Evolutionary conservation across 2,113 vertebrate genomes (phyloP).

Genomic region (Menidia beryllina): DNA sequence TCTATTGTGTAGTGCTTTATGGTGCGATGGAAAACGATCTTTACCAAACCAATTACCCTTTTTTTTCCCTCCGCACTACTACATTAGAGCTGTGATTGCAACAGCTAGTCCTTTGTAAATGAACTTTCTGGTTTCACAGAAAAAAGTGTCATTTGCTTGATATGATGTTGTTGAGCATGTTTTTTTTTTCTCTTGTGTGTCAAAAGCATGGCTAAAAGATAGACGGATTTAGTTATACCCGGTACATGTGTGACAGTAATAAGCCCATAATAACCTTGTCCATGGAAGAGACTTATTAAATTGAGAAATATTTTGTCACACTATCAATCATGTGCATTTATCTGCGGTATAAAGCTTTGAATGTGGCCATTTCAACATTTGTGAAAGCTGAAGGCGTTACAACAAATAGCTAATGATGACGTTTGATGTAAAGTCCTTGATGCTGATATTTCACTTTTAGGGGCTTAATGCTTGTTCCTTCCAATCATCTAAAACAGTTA

Average conservation of each 20-base stretch:
- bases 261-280: slow-evolving; percentile 91
- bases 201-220: slow-evolving; percentile 88
- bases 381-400: slow-evolving; percentile 15
- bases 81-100: slow-evolving; percentile 99
- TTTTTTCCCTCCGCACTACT: slow-evolving; percentile 91
- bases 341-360: slow-evolving; percentile 62
- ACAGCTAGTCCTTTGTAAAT: slow-evolving; percentile 99
- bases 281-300: slow-evolving; percentile 88
- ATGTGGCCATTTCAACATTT: slow-evolving; percentile 44
- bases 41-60: slow-evolving; percentile 99
- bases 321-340: slow-evolving; percentile 90
- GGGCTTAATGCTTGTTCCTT: not conserved
- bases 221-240: slow-evolving; percentile 89
- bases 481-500: not conserved
- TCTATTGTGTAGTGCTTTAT: slow-evolving; percentile 99
- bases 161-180: slow-evolving; percentile 94
- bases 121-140: slow-evolving; percentile 99
- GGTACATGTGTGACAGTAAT: slow-evolving; percentile 92
- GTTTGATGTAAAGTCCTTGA: slow-evolving; percentile 5
- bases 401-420: slow-evolving; percentile 7
- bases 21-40: slow-evolving; percentile 99
- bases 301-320: slow-evolving; percentile 98
- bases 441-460: not conserved
- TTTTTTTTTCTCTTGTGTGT: slow-evolving; percentile 78
- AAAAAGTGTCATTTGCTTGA: slow-evolving; percentile 98